Base-by-base conservation (phyloP, 2,888 invertebrate genomes). In the Chrysomela aeneicollis region DNA sequence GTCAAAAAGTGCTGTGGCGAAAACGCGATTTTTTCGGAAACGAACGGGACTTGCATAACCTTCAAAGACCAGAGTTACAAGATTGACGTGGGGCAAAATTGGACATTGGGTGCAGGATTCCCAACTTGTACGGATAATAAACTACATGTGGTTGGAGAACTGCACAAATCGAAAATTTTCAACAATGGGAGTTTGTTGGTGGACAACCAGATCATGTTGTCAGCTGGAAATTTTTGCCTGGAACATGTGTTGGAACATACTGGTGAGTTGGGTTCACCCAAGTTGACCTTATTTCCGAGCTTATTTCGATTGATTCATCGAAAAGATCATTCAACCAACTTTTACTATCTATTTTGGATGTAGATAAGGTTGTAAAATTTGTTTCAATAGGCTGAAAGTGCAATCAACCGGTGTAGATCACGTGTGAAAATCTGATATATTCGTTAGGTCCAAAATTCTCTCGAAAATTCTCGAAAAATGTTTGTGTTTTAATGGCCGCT, bases 1-100 rank as follows among this genome's bases (percentile, higher is more conserved):
- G 69, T 83, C 75, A 84, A 85, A 76, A 91, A 92, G 81, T 94
- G 94, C 77, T 94, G 94, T 79, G 89, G 89, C 2, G 84, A 84
- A 57, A 85, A 86, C 54, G 88, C 87, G 8, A 86, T 85, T 57
- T 92, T 87, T 74, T 87, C 86, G 78, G 88, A 86, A 78, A 83
- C 75, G 63, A 84, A 81, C 76, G 84, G 77, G 79, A 86, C 84
- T 70, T 88, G 85, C 79, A 81, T 78, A 72, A 76, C 70, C 66
- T 72, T 77, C 71, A 73, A 83, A 78, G 74, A 79, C 70, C 54
- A 75, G 4, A 64, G 72, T 54, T 79, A 79, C 51, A 74, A 72
- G 21, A 78, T 83, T 47, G 74, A 78, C 57, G 65, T 81, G 9
- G 79, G 79, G 32, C 61, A 65, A n/a, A 76, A 77, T 59, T 78